These are phyloP conservation scores for Macaria notata DNA, from an alignment of 2,888 invertebrate genomes.

Conservation along the genomic window DNA sequence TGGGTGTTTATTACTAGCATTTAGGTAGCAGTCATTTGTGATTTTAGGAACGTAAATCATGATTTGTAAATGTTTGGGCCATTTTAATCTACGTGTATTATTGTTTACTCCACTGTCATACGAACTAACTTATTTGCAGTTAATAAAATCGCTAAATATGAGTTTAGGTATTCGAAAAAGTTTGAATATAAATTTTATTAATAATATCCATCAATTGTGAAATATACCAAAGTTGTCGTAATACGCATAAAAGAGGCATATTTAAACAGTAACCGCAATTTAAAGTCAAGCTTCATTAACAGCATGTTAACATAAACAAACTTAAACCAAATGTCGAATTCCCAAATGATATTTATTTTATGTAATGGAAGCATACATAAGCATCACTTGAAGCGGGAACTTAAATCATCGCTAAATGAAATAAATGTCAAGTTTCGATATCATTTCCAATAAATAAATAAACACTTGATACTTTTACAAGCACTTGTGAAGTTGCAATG, in stretches of 20 bases:
- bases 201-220: no score
- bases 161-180: no score
- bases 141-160: no score
- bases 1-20: background rate
- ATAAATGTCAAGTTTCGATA: constrained; percentile 13
- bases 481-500: constrained; percentile 8
- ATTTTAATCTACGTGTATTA: no score
- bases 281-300: constrained; percentile 17
- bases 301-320: constrained; percentile 11
- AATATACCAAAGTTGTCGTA: no score
- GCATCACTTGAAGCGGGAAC: constrained; percentile 5
- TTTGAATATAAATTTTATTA: no score
- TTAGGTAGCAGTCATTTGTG: background rate
- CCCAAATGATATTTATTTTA: constrained; percentile 7
- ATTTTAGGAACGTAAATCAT: no score
- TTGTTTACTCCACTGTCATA: no score
- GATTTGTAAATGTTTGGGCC: no score
- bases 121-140: no score
- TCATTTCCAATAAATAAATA: constrained; percentile 16
- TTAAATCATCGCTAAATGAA: constrained; percentile 11
- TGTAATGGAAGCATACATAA: constrained; percentile 3
- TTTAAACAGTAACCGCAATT: constrained; percentile 6
- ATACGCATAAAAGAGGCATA: no score
- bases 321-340: constrained; percentile 16
- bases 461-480: constrained; percentile 19